These are phyloP conservation scores for Cabera pusaria DNA, from an alignment of 2,888 invertebrate genomes.

Conservation along the genomic window DNA sequence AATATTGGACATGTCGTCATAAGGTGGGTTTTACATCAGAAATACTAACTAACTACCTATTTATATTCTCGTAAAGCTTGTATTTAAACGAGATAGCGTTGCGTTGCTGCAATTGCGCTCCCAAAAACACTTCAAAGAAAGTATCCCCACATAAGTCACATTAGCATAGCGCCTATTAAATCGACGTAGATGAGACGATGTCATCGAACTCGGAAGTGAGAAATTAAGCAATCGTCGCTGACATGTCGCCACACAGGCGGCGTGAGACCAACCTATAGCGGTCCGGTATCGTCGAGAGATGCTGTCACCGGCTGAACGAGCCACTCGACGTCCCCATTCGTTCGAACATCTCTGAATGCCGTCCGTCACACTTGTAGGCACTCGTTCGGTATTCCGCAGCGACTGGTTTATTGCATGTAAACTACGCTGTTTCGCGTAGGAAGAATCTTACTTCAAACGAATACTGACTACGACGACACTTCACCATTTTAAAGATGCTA, in stretches of 20 bases:
- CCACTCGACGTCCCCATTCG: constrained; percentile 46
- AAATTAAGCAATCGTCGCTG: constrained; percentile 32
- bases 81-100: too few relatives aligned
- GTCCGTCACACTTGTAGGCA: constrained; percentile 34
- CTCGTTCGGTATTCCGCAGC: constrained; percentile 39
- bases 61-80: too few relatives aligned
- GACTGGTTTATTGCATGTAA: constrained; percentile 53
- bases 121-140: constrained; percentile 3
- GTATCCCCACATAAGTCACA: constrained; percentile 5
- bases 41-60: too few relatives aligned
- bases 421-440: constrained; percentile 46
- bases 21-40: constrained; percentile 87
- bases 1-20: constrained; percentile 92
- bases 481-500: constrained; percentile 30
- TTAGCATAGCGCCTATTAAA: constrained; percentile 16
- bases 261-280: constrained; percentile 36
- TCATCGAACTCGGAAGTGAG: constrained; percentile 31
- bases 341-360: constrained; percentile 44
- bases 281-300: constrained; percentile 39
- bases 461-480: constrained; percentile 21
- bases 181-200: constrained; percentile 19
- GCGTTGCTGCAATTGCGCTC: too few relatives aligned
- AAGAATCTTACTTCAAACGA: constrained; percentile 37
- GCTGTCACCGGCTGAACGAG: constrained; percentile 47
- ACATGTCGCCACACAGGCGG: constrained; percentile 39